These are phyloP conservation scores for Scaptodrosophila lebanonensis DNA, from an alignment of 1,140 invertebrate genomes.

Conservation along the genomic window DNA sequence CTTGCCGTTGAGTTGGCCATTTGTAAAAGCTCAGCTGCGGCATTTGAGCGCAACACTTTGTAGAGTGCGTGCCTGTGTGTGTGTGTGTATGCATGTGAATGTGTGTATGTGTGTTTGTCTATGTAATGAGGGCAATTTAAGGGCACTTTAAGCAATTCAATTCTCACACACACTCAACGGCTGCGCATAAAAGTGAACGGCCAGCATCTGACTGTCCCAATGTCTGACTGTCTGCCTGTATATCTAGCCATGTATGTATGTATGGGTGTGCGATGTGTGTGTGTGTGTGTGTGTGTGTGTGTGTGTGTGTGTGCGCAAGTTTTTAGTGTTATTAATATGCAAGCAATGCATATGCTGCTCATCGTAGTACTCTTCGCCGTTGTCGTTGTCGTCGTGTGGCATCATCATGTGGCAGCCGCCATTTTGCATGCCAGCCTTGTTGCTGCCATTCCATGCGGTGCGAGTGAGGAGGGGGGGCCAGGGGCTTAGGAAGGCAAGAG, in stretches of 20 bases:
- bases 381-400: conserved; percentile 13
- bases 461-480: too few relatives aligned
- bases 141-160: conserved; percentile 70
- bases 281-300: conserved; percentile 6
- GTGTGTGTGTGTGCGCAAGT: conserved; percentile 40
- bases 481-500: too few relatives aligned
- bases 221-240: conserved; percentile 7
- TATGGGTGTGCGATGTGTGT: neutral
- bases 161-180: conserved; percentile 56
- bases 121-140: conserved; percentile 73
- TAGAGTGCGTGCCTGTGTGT: conserved; percentile 24
- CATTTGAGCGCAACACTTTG: conserved; percentile 43
- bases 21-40: conserved; percentile 64
- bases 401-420: conserved; percentile 37
- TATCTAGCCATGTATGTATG: conserved; percentile 10
- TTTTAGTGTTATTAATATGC: conserved; percentile 70
- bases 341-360: conserved; percentile 51
- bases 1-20: conserved; percentile 33
- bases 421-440: conserved; percentile 57
- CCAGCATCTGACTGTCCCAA: conserved; percentile 22
- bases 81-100: conserved; percentile 2
- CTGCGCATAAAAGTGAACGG: conserved; percentile 22
- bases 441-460: conserved; percentile 21
- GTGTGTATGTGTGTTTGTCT: conserved; percentile 53
- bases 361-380: neutral